Percentiles rank a stretch among this genome's conserved stretches.
Evolutionary conservation across 1,140 invertebrate genomes (phyloP).

Genomic region (Apis florea): DNA sequence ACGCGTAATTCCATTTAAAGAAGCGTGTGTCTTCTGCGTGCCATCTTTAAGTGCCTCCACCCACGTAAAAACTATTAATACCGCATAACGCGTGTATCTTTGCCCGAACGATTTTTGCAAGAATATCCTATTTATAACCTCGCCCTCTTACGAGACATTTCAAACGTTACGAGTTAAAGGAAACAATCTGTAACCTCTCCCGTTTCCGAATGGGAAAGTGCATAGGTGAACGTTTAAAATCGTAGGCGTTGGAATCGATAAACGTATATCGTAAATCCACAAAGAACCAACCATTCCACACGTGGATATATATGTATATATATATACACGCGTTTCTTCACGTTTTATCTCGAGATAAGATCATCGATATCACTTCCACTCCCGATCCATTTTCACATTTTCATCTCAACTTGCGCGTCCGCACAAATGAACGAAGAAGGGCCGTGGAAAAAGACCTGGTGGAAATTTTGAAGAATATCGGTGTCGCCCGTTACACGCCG

Average conservation of each 20-base stretch:
- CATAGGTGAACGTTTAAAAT: conserved; percentile 4
- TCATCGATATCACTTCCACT: not conserved
- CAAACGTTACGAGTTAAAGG: too few relatives aligned
- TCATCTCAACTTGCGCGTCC: not conserved
- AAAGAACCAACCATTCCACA: too few relatives aligned
- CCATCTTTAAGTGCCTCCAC: too few relatives aligned
- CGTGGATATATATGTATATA: too few relatives aligned
- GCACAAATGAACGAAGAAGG: not conserved
- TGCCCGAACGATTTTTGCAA: too few relatives aligned
- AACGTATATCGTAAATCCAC: not conserved
- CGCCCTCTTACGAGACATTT: too few relatives aligned
- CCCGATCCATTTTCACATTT: not conserved
- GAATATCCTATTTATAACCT: too few relatives aligned
- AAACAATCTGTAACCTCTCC: not conserved
- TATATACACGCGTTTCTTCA: not conserved
- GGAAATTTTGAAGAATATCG: not conserved
- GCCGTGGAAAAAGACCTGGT: too few relatives aligned
- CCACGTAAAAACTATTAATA: too few relatives aligned
- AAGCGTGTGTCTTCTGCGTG: too few relatives aligned
- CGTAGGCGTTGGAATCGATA: conserved; percentile 14
- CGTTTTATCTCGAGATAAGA: not conserved
- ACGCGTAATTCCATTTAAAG: too few relatives aligned
- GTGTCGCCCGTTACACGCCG: not conserved
- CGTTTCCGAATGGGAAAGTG: not conserved
- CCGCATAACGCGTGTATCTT: too few relatives aligned